phyloP scores from a whole-genome alignment of 2,888 invertebrate species.

The Drosophila colorata region DNA sequence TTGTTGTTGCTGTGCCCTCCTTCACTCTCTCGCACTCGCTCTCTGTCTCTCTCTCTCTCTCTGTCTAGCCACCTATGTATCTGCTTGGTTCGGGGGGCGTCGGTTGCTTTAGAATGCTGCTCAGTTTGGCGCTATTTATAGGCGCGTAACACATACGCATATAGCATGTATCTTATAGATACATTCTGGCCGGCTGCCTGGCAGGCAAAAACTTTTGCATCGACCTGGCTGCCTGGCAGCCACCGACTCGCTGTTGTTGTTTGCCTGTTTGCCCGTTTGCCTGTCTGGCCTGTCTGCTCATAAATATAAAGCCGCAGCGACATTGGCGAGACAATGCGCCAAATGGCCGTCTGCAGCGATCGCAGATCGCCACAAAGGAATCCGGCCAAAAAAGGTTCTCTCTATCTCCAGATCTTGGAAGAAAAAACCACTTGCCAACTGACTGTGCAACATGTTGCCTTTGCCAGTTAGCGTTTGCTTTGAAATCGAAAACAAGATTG shows the following conservation, averaged over 20 bases:
- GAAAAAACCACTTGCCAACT: constrained; percentile 16
- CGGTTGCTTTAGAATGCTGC: constrained; percentile 40
- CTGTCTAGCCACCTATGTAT: constrained; percentile 5
- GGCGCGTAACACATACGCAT: constrained; percentile 70
- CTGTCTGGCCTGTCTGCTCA: constrained; percentile 67
- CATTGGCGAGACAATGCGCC: constrained; percentile 71
- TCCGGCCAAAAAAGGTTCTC: constrained; percentile 49
- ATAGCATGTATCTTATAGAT: constrained; percentile 70
- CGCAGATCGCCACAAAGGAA: constrained; percentile 59
- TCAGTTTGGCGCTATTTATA: constrained; percentile 73
- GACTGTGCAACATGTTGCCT: constrained; percentile 59
- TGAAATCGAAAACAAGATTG: constrained; percentile 77
- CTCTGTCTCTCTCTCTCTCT: constrained; percentile 2
- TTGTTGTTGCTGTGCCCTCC: constrained; percentile 10
- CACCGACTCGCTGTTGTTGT: constrained; percentile 31
- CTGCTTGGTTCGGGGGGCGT: constrained; percentile 27
- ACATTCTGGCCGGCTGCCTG: constrained; percentile 54
- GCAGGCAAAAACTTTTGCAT: too few relatives aligned
- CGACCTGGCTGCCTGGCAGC: constrained; percentile 24
- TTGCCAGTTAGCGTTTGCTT: constrained; percentile 53
- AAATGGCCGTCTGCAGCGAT: constrained; percentile 46
- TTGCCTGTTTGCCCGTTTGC: constrained; percentile 3
- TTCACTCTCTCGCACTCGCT: neutral
- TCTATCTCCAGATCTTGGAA: constrained; percentile 15
- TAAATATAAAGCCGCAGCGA: constrained; percentile 65